These are phyloP conservation scores for Plebejus anna DNA, from an alignment of 2,888 invertebrate genomes.

Conservation along the genomic window DNA sequence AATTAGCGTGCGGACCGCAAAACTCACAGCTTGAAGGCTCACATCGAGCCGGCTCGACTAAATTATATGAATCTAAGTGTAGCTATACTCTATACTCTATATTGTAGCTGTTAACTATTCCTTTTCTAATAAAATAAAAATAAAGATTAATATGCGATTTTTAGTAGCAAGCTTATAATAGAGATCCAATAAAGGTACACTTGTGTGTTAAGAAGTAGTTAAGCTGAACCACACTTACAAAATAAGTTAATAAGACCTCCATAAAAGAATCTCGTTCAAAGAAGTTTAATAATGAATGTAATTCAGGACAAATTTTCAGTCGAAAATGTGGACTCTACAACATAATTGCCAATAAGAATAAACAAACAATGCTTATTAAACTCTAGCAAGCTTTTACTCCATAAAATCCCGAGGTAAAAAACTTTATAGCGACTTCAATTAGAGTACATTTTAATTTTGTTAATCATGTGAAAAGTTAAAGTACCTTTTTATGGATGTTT, in stretches of 20 bases:
- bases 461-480: conserved; percentile 1
- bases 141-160: neutral
- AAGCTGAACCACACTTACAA: neutral
- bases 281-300: conserved; percentile 22
- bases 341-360: conserved; percentile 27
- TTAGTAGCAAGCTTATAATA: neutral
- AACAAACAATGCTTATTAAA: conserved; percentile 27
- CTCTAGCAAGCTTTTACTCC: conserved; percentile 14
- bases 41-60: too few species aligned
- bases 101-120: too few species aligned
- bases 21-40: too few species aligned
- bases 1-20: too few species aligned
- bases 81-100: too few species aligned
- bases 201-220: conserved; percentile 2
- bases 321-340: conserved; percentile 3
- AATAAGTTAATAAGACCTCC: conserved; percentile 13
- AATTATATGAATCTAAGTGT: too few species aligned
- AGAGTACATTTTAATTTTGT: conserved; percentile 23
- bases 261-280: conserved; percentile 21
- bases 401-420: conserved; percentile 4
- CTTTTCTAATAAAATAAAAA: too few species aligned
- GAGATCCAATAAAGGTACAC: neutral
- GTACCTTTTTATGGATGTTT: neutral
- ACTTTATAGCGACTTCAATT: conserved; percentile 13
- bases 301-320: conserved; percentile 23